A percentile compares a stretch with the other conserved stretches of the same genome.
These are phyloP conservation scores for Umimayanthus chanpuru DNA, from an alignment of 92 coral and sea anemone genomes.

Conservation along the genomic window DNA sequence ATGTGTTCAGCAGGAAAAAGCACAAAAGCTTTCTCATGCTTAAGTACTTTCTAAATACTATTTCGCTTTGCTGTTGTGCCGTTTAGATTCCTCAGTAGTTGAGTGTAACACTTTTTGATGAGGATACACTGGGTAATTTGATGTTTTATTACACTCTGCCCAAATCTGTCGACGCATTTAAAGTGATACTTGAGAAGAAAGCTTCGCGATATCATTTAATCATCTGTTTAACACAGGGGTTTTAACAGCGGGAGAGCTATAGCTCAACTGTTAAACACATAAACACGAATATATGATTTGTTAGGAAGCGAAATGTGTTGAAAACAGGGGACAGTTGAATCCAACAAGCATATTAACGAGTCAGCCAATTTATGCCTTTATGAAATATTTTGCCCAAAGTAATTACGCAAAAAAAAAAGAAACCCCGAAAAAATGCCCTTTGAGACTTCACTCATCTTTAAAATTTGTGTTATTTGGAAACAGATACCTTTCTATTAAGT, in stretches of 20 bases:
- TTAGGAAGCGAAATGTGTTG: not conserved
- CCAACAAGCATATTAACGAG: not conserved
- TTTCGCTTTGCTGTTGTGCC: not conserved
- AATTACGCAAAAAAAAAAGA: not conserved
- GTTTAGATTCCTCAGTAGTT: not conserved
- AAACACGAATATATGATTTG: not conserved
- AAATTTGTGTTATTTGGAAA: slow-evolving; percentile 10
- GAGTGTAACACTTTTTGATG: not conserved
- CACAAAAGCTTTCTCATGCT: slow-evolving; percentile 4
- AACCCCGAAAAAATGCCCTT: not conserved
- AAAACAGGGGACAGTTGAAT: slow-evolving; percentile 23
- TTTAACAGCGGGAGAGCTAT: slow-evolving; percentile 35
- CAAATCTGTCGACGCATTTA: slow-evolving; percentile 28
- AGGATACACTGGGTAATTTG: not conserved
- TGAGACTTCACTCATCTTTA: slow-evolving; percentile 13
- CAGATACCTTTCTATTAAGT: not conserved
- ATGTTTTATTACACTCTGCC: not conserved
- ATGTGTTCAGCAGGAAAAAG: not conserved
- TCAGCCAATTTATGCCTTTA: not conserved
- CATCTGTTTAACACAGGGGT: not conserved
- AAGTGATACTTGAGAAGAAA: slow-evolving; percentile 22
- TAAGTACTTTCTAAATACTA: not conserved
- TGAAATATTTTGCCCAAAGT: not conserved
- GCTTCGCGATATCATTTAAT: slow-evolving; percentile 13
- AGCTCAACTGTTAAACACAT: not conserved